phyloP scores from a whole-genome alignment of 2,113 vertebrate species.

The Plecturocebus donacophilus region DNA sequence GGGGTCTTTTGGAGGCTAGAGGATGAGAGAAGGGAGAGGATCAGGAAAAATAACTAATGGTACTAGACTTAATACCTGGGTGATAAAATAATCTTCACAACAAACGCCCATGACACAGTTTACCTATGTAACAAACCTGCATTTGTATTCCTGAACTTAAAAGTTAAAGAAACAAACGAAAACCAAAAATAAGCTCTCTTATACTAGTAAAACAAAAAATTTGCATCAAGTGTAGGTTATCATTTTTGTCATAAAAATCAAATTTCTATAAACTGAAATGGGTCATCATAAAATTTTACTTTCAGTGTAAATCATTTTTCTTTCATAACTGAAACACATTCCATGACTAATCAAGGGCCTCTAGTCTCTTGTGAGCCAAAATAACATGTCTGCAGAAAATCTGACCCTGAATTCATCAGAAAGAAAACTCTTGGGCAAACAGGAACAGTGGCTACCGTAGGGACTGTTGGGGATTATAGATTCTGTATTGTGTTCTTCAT shows the following conservation, averaged over 20 bases:
- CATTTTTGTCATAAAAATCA: constrained; percentile 8
- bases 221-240: not conserved
- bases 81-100: too few relatives aligned
- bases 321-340: constrained; percentile 28
- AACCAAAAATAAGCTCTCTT: too few relatives aligned
- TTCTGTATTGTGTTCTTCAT: not conserved
- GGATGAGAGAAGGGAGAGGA: too few relatives aligned
- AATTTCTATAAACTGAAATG: not conserved
- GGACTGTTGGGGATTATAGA: not conserved
- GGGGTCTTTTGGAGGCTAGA: too few relatives aligned
- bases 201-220: not conserved
- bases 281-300: not conserved
- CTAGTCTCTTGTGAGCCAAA: not conserved
- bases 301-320: constrained; percentile 20
- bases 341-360: not conserved
- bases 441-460: not conserved
- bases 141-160: too few relatives aligned
- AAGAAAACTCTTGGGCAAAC: not conserved
- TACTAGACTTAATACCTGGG: too few relatives aligned
- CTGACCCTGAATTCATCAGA: not conserved
- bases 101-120: too few relatives aligned
- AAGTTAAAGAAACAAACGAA: too few relatives aligned
- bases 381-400: not conserved
- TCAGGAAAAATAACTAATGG: too few relatives aligned
- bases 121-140: too few relatives aligned